These are phyloP conservation scores for Agrenia bidenticulata DNA, from an alignment of 2,888 invertebrate species.

Conservation along the genomic window DNA sequence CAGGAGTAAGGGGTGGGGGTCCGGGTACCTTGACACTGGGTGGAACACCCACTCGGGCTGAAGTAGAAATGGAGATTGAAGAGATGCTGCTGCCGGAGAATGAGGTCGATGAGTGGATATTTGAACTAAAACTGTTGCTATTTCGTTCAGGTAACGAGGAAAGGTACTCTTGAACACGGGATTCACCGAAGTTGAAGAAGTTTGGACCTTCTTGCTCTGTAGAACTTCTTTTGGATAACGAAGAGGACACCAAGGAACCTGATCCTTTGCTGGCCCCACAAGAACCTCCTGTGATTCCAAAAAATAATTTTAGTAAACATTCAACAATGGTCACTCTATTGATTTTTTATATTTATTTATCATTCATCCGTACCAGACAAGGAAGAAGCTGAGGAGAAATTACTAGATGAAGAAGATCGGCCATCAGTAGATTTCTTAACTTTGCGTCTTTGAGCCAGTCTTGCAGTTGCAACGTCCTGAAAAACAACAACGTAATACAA, in stretches of 20 bases:
- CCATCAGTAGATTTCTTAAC: constrained; percentile 60
- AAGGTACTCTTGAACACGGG: constrained; percentile 60
- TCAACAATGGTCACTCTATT: neutral
- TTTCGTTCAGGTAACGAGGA: constrained; percentile 59
- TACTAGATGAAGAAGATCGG: constrained; percentile 58
- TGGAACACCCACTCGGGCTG: neutral
- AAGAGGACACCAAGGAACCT: constrained; percentile 46
- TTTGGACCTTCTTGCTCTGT: constrained; percentile 48
- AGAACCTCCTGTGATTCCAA: constrained; percentile 47
- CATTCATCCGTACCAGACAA: constrained; percentile 45
- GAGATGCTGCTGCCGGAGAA: constrained; percentile 29
- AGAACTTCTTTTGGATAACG: constrained; percentile 47
- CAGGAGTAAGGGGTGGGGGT: constrained; percentile 22
- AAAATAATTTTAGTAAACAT: constrained; percentile 13
- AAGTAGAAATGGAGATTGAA: constrained; percentile 21
- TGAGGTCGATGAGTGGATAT: constrained; percentile 40
- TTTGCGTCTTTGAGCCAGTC: constrained; percentile 68
- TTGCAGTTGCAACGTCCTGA: constrained; percentile 70
- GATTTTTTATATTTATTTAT: constrained; percentile 3
- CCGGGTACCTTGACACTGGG: constrained; percentile 7
- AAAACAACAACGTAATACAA: too few species aligned
- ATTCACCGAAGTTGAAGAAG: constrained; percentile 60
- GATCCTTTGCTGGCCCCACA: constrained; percentile 46
- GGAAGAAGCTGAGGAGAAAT: constrained; percentile 58
- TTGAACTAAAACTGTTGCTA: constrained; percentile 51